phyloP scores from a whole-genome alignment of 1,140 invertebrate species.

The Luehdorfia chinensis region DNA sequence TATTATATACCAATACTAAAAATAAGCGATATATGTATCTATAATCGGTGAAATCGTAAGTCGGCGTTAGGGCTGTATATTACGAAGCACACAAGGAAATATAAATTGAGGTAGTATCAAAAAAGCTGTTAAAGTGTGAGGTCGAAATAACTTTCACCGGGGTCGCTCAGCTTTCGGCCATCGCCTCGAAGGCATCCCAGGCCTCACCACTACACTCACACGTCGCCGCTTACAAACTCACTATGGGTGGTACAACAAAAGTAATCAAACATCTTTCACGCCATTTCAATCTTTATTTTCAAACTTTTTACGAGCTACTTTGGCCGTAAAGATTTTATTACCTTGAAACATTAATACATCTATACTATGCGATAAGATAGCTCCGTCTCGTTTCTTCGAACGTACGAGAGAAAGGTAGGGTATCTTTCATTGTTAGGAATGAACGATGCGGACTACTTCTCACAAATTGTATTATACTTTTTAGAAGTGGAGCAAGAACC shows the following conservation, averaged over 20 bases:
- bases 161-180: constrained; percentile 55
- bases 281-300: constrained; percentile 5
- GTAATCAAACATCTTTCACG: neutral
- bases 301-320: constrained; percentile 3
- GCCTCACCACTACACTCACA: constrained; percentile 38
- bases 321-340: constrained; percentile 1
- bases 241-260: constrained; percentile 5
- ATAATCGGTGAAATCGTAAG: neutral
- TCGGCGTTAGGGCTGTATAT: constrained; percentile 1
- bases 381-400: constrained; percentile 37
- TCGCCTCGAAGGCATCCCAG: constrained; percentile 37
- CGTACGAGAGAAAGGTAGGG: constrained; percentile 45
- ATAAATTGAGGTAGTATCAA: constrained; percentile 36
- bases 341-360: constrained; percentile 7
- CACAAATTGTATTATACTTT: constrained; percentile 56
- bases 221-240: constrained; percentile 21
- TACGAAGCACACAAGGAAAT: constrained; percentile 24
- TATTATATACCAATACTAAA: too few relatives aligned
- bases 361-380: constrained; percentile 23
- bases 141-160: constrained; percentile 65
- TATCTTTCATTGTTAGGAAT: constrained; percentile 22
- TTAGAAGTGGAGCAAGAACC: constrained; percentile 54
- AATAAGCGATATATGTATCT: too few relatives aligned
- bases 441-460: constrained; percentile 53
- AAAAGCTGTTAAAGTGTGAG: constrained; percentile 37